Percentiles rank a stretch among this genome's conserved stretches.
Conservation (phyloP, 64 coral and sea anemone genomes). For the Montipora capricornis region DNA sequence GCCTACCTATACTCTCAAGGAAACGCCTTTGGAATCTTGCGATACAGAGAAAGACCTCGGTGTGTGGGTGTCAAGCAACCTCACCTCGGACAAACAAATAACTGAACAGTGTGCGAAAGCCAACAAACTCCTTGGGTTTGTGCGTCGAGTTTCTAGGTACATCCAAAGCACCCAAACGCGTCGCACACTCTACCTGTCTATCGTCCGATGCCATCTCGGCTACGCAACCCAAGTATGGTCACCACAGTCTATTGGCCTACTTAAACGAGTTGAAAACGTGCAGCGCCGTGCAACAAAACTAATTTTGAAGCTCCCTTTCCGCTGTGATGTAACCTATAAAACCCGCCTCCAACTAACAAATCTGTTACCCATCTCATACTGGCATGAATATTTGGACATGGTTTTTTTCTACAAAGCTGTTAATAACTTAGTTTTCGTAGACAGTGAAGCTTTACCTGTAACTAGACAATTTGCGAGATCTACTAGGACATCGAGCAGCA, state of each 20-base stretch:
- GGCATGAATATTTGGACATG: slow-evolving; percentile 69
- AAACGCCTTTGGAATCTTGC: slow-evolving; percentile 23
- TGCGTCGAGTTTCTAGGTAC: slow-evolving; percentile 30
- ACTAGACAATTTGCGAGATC: no score
- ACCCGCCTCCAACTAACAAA: slow-evolving; percentile 26
- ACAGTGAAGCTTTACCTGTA: no score
- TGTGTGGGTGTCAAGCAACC: slow-evolving; percentile 48
- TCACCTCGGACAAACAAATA: slow-evolving; percentile 23
- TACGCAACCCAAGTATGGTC: slow-evolving; percentile 67
- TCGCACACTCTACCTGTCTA: slow-evolving; percentile 33
- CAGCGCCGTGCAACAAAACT: slow-evolving; percentile 48
- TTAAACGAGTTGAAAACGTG: slow-evolving; percentile 49
- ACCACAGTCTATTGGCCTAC: slow-evolving; percentile 50
- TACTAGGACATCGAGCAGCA: no score
- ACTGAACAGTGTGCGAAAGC: slow-evolving; percentile 24
- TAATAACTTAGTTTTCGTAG: slow-evolving; percentile 25
- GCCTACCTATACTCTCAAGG: slow-evolving; percentile 2
- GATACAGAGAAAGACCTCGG: slow-evolving; percentile 44
- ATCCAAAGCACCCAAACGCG: slow-evolving; percentile 40
- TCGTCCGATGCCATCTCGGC: slow-evolving; percentile 32
- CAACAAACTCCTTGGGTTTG: slow-evolving; percentile 57
- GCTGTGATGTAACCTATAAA: slow-evolving; percentile 54
- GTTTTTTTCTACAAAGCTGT: slow-evolving; percentile 28
- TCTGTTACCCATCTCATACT: slow-evolving; percentile 61
- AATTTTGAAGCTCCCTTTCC: slow-evolving; percentile 42